Evolutionary conservation across 2,888 invertebrate species (phyloP).

Genomic region (Augochlorella aurata): DNA sequence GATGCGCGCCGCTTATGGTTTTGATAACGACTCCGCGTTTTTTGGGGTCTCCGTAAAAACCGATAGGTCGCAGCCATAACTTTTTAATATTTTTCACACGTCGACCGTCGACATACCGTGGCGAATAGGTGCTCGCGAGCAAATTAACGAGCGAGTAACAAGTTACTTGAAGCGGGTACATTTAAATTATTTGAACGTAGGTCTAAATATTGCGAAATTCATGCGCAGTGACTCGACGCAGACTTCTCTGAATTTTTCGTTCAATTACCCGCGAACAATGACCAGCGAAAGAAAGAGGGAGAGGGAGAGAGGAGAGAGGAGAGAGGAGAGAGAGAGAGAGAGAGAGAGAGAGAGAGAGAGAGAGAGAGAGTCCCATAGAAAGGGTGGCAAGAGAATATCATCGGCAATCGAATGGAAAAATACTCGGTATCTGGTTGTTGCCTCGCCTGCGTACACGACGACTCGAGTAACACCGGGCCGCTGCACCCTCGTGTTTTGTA

Average conservation of each 20-base stretch:
- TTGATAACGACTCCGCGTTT: not conserved
- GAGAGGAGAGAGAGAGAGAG: not conserved
- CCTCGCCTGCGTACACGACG: conserved; percentile 51
- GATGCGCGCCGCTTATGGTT: not conserved
- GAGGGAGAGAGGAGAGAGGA: too few relatives aligned
- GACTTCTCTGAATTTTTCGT: conserved; percentile 4
- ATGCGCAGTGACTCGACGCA: not conserved
- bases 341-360: not conserved
- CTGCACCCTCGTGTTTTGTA: conserved; percentile 54
- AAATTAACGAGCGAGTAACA: not conserved
- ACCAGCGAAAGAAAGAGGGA: not conserved
- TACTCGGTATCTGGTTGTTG: conserved; percentile 18
- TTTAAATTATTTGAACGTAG: too few relatives aligned
- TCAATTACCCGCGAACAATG: conserved; percentile 9
- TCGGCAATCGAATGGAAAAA: conserved; percentile 6
- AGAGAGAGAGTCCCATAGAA: too few relatives aligned
- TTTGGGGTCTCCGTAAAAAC: not conserved
- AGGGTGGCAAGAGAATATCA: not conserved
- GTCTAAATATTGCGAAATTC: not conserved
- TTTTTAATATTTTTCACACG: not conserved
- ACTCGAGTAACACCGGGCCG: conserved; percentile 1
- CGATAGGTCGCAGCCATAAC: not conserved
- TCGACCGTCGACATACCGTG: too few relatives aligned
- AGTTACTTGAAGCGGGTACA: not conserved
- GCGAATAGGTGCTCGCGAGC: too few relatives aligned